Evolutionary conservation across 2,797 vertebrate species (phyloP).

Genomic region (Chromobotia macracanthus): DNA sequence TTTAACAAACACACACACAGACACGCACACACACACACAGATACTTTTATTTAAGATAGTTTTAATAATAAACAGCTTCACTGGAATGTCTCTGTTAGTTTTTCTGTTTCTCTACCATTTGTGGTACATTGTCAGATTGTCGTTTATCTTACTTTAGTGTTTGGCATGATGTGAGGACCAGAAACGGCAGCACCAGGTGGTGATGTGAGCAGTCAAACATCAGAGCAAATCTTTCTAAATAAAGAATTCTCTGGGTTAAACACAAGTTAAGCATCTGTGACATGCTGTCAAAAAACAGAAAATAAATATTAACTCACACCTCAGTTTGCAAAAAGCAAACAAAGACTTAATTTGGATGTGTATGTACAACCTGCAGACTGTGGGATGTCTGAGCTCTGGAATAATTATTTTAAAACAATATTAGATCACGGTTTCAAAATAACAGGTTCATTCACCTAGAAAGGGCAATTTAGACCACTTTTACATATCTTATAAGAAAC

Average conservation of each 20-base stretch:
- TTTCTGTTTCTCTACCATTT: not conserved
- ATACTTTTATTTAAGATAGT: slow-evolving; percentile 25
- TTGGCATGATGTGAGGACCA: not conserved
- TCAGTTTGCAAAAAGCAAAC: too few relatives aligned
- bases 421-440: too few relatives aligned
- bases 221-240: not conserved
- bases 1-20: slow-evolving; percentile 22
- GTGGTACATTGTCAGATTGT: not conserved
- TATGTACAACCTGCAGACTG: too few relatives aligned
- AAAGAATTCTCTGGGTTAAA: slow-evolving; percentile 1
- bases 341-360: too few relatives aligned
- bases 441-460: not conserved
- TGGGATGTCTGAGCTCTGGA: too few relatives aligned
- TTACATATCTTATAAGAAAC: too few relatives aligned
- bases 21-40: not conserved
- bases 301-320: not conserved
- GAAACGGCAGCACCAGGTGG: not conserved
- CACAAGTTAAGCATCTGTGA: not conserved
- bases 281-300: not conserved
- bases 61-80: slow-evolving; percentile 29
- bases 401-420: too few relatives aligned
- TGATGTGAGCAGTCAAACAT: not conserved
- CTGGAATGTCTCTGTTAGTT: slow-evolving; percentile 10
- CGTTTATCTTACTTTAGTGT: not conserved
- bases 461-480: not conserved